These are phyloP conservation scores for Gobius niger DNA, from an alignment of 2,113 vertebrate species.

Conservation along the genomic window DNA sequence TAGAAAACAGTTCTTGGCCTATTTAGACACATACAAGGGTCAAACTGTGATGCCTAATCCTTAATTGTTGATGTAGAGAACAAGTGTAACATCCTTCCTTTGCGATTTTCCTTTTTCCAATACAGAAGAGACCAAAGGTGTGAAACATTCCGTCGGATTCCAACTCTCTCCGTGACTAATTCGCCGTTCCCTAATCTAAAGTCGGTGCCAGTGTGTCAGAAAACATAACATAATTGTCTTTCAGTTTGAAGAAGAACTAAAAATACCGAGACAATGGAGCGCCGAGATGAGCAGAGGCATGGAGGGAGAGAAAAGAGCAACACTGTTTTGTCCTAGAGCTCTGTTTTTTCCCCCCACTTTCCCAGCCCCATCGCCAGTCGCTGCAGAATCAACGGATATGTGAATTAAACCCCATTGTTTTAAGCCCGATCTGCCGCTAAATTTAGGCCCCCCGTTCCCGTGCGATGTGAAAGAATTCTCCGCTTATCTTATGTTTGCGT, in stretches of 20 bases:
- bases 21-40: no score
- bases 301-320: constrained; percentile 45
- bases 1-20: no score
- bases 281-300: constrained; percentile 73
- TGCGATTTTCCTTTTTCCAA: neutral
- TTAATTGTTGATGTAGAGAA: no score
- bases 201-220: constrained; percentile 60
- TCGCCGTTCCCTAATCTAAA: constrained; percentile 48
- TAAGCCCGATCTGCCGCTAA: constrained; percentile 71
- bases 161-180: constrained; percentile 36
- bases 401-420: constrained; percentile 80
- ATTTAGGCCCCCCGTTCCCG: constrained; percentile 62
- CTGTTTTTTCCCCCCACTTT: constrained; percentile 62
- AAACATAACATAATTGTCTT: constrained; percentile 76
- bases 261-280: constrained; percentile 78
- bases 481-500: constrained; percentile 54
- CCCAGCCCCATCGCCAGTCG: constrained; percentile 64
- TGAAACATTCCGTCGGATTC: constrained; percentile 19
- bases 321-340: constrained; percentile 76
- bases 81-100: neutral
- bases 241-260: constrained; percentile 73
- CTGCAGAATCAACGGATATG: constrained; percentile 77
- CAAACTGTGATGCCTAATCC: no score
- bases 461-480: constrained; percentile 59
- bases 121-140: neutral